Evolutionary conservation across 64 coral and sea anemone species (phyloP), one percentile per base, ranked within the genome.

Genomic region (Dendronephthya gigantea): DNA sequence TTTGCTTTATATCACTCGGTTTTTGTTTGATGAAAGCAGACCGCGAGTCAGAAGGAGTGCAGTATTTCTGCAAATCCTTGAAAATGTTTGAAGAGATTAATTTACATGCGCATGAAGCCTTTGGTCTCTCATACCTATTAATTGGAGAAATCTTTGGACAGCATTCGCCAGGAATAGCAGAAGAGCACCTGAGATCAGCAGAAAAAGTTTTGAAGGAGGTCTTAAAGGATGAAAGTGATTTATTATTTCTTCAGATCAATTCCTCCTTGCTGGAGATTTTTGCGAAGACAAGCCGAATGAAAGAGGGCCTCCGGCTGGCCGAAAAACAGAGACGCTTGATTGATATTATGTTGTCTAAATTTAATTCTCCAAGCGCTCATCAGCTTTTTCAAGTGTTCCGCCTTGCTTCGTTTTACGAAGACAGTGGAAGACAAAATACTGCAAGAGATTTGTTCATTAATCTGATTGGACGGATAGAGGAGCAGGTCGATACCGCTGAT

Each of bases 51-150:
- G 34, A 75, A 37, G 69, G 69, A 16, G 6, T 75, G 69, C 0
- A 27, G 7, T 75, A 75, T 29, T 30, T 75, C 30, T 1, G 69
- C 69, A 75, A 75, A 75, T 27, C 69, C 23, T 8, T 75, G 69
- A 4, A 75, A 75, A 75, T 75, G n/a, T 37, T 75, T 16, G 69
- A 75, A 75, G 69, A 75, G 0, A 75, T 75, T 75, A 37, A 75
- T 33, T 75, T 75, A 0, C 27, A 4, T 34, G 25, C 27, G 7
- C 7, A 27, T 33, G 17, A 33, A 37, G 30, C 12, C n/a, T 75
- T 33, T 75, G 69, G 69, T 27, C n/a, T 33, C 4, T 7, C 35
- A 37, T 30, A 34, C 30, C 28, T 34, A 31, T 8, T 30, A 31
- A 37, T 75, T 31, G 69, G 69, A 37, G 34, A 14, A 33, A 4